These are phyloP conservation scores for Callyntrura guangdongensis DNA, from an alignment of 2,888 invertebrate genomes.

Conservation along the genomic window DNA sequence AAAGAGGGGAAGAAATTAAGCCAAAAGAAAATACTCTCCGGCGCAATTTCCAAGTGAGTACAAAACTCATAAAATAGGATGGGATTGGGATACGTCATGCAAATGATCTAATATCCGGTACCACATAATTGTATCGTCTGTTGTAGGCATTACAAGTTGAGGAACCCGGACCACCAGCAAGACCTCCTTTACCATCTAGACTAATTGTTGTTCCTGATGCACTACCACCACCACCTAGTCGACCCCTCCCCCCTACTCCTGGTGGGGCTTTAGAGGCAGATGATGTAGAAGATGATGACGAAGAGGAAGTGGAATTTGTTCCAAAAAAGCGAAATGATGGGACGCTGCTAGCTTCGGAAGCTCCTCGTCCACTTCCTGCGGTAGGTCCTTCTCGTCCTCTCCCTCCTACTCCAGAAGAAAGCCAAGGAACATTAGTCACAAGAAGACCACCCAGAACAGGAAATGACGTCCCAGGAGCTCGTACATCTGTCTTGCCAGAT, in stretches of 20 bases:
- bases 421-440: conserved; percentile 85
- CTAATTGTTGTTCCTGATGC: conserved; percentile 96
- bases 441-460: conserved; percentile 78
- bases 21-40: conserved; percentile 97
- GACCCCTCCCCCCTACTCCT: conserved; percentile 88
- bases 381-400: conserved; percentile 96
- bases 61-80: neutral
- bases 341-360: conserved; percentile 97
- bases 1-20: conserved; percentile 96
- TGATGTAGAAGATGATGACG: conserved; percentile 91
- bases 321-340: conserved; percentile 92
- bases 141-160: conserved; percentile 85
- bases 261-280: conserved; percentile 85
- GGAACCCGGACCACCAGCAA: conserved; percentile 95
- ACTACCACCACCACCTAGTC: conserved; percentile 89
- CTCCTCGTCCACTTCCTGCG: conserved; percentile 94
- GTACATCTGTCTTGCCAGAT: conserved; percentile 97
- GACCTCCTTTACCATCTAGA: conserved; percentile 96
- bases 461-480: conserved; percentile 87
- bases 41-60: conserved; percentile 94
- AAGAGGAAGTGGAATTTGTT: conserved; percentile 87
- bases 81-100: neutral
- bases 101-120: neutral
- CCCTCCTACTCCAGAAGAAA: conserved; percentile 97
- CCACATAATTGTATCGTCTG: neutral